These are phyloP conservation scores for Pluvialis apricaria DNA, from an alignment of 2,113 vertebrate species.

Conservation along the genomic window DNA sequence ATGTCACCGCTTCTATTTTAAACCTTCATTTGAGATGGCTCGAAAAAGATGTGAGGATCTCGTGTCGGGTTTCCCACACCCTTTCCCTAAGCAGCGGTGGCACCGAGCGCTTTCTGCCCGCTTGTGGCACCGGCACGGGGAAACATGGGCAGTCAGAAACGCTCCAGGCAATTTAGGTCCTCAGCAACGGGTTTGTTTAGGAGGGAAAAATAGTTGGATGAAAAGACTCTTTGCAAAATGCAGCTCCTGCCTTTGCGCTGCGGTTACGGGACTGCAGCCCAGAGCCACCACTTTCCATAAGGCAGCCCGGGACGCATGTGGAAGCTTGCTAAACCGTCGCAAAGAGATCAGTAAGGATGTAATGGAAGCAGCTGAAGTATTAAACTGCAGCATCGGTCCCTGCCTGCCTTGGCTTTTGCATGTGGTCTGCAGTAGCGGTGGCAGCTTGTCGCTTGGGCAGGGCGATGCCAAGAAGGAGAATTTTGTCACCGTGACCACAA, in stretches of 20 bases:
- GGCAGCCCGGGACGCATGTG: fast-evolving
- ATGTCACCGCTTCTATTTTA: background rate
- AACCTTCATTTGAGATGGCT: background rate
- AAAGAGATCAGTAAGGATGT: background rate
- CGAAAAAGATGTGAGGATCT: background rate
- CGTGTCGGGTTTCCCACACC: background rate
- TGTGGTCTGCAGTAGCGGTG: fast-evolving
- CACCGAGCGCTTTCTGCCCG: fast-evolving
- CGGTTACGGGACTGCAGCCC: fast-evolving
- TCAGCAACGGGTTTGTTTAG: fast-evolving
- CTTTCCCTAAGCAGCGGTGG: background rate
- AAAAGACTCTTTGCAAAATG: fast-evolving
- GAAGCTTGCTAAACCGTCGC: fast-evolving
- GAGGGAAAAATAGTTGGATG: fast-evolving
- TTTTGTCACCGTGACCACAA: fast-evolving
- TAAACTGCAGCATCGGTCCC: background rate
- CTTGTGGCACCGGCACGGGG: background rate
- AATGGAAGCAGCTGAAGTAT: background rate
- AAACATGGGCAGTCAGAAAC: fast-evolving
- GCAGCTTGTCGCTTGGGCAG: background rate
- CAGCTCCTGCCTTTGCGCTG: fast-evolving
- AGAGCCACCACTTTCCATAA: fast-evolving
- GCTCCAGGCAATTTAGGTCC: background rate
- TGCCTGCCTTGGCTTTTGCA: background rate
- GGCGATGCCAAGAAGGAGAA: fast-evolving